phyloP scores from a whole-genome alignment of 2,888 invertebrate genomes.

The Trichogramma dendrolimi region DNA sequence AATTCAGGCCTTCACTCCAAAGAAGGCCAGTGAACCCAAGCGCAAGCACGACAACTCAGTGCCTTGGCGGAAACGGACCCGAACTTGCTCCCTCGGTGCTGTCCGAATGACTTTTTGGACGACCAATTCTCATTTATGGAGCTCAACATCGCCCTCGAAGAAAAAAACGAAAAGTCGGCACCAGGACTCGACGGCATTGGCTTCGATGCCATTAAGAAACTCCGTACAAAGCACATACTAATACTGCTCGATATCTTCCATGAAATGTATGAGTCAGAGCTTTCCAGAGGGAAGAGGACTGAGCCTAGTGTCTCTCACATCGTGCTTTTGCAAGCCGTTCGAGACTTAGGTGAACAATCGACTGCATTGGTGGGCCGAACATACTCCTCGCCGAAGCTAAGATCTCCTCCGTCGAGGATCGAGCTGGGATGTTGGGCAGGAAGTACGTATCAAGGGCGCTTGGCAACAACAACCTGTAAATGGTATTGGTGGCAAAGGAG shows the following conservation, averaged over 20 bases:
- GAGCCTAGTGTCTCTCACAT: conserved; percentile 13
- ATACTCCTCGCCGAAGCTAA: conserved; percentile 21
- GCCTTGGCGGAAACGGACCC: conserved; percentile 16
- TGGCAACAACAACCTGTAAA: not conserved
- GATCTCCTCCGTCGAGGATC: conserved; percentile 8
- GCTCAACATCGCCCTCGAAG: too few relatives aligned
- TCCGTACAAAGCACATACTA: too few relatives aligned
- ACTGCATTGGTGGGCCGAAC: conserved; percentile 27
- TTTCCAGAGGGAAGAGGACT: not conserved
- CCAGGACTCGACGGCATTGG: too few relatives aligned
- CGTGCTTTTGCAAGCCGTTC: conserved; percentile 24
- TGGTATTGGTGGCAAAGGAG: too few relatives aligned
- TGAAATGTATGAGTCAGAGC: not conserved
- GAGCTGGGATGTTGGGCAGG: conserved; percentile 11
- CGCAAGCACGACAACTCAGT: conserved; percentile 11
- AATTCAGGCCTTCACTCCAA: not conserved
- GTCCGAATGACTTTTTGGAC: too few relatives aligned
- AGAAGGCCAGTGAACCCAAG: not conserved
- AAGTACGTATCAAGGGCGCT: conserved; percentile 9
- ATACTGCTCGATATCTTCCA: not conserved
- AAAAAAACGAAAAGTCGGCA: too few relatives aligned
- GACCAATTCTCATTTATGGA: too few relatives aligned
- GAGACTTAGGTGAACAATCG: conserved; percentile 25
- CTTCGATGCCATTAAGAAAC: too few relatives aligned
- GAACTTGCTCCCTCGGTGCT: not conserved